Conservation (phyloP, 2,888 invertebrate species). For the Philereme vetulata region DNA sequence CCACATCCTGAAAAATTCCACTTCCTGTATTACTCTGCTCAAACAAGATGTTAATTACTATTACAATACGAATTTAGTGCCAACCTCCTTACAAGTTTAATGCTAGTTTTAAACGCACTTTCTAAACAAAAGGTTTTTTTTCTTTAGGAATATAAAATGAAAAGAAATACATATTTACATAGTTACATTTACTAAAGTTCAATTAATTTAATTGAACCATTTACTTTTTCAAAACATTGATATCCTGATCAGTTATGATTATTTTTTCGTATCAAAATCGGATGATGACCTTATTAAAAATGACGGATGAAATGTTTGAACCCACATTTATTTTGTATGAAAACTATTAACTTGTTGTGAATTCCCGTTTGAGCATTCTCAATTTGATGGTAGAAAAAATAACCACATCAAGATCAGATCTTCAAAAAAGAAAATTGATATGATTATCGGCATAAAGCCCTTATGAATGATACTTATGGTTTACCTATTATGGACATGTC, state of each 20-base stretch:
- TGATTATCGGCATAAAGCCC: conserved; percentile 70
- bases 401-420: conserved; percentile 61
- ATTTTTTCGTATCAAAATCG: conserved; percentile 46
- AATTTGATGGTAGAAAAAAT: conserved; percentile 59
- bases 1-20: conserved; percentile 72
- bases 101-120: conserved; percentile 10
- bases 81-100: conserved; percentile 20
- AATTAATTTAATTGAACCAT: conserved; percentile 3
- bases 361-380: conserved; percentile 36
- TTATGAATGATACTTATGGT: conserved; percentile 83
- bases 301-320: conserved; percentile 14
- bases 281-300: neutral
- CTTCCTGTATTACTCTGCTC: conserved; percentile 49
- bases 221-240: conserved; percentile 33
- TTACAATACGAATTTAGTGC: conserved; percentile 15
- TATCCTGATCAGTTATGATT: conserved; percentile 53
- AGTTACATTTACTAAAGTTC: neutral
- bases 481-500: conserved; percentile 80
- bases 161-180: neutral
- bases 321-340: conserved; percentile 19
- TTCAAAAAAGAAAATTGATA: conserved; percentile 58
- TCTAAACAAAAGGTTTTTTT: neutral
- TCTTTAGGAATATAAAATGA: neutral
- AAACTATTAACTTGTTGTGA: conserved; percentile 21
- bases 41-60: conserved; percentile 20